Base-by-base conservation (phyloP, 2,797 vertebrate genomes). In the Sparidentex hasta region DNA sequence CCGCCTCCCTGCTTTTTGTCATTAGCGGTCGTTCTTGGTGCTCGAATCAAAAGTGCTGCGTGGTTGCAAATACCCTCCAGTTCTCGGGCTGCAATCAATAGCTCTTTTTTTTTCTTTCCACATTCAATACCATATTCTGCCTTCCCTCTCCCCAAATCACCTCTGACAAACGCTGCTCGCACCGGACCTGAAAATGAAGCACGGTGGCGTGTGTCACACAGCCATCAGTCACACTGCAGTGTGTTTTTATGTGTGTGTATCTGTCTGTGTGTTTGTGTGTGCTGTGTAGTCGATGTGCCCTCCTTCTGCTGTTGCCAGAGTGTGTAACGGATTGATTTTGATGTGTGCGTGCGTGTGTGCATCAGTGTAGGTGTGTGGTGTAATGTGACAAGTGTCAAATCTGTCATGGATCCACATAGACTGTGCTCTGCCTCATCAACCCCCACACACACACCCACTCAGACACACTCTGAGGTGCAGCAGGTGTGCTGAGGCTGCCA, bases 21-120 rank as follows among this genome's bases (percentile, higher is more conserved):
- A 90, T 87, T 88, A 85, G 68, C 11, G 5, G 43, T 17, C 47
- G 41, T 67, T 81, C 66, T 38, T 74, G 62, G 44, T 5, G 68
- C 66, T 82, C 43, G 64, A 62, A 80, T 88, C 66, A 77, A 88
- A 86, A 76, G 66, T 77, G 76, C 76, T 58, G 56, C 63, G 79
- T 73, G 33, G 58, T 76, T 70, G 75, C 76, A 87, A 79, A 90
- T 17, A 8, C 20, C 33, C 44, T 48, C n/a, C 51, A 38, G 71
- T 58, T 82, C 67, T 69, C 33, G 18, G 54, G 48, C 67, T 80
- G 64, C 69, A 67, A 87, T 91, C 87, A 74, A 90, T 90, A 89
- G 48, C 61, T 66, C 29, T 33, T 38, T 38, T 38, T 33, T 80
- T 75, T 75, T 70, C 72, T 56, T 65, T 74, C 69, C 62, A 17